Percentiles rank a stretch among this genome's conserved stretches.
phyloP scores from a whole-genome alignment of 2,888 invertebrate genomes.

The Pseudeuparius sepicola region DNA sequence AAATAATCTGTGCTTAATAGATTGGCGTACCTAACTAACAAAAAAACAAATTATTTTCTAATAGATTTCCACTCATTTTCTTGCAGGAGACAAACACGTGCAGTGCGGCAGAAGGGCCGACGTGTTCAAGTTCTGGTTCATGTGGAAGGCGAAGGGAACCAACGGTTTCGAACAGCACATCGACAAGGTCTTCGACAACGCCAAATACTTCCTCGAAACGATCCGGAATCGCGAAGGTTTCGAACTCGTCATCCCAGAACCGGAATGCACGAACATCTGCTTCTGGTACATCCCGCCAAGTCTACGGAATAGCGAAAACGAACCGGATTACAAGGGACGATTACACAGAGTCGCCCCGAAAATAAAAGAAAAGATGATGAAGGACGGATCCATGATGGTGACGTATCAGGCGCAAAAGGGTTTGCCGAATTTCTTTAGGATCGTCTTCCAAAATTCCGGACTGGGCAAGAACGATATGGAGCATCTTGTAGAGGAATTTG shows the following conservation, averaged over 20 bases:
- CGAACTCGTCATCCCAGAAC: slow-evolving; percentile 60
- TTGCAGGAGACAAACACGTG: slow-evolving; percentile 78
- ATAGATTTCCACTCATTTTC: too few species aligned
- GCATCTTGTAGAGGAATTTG: slow-evolving; percentile 81
- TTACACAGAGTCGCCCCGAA: slow-evolving; percentile 79
- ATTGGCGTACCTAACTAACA: too few species aligned
- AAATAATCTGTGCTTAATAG: too few species aligned
- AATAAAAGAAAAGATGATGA: slow-evolving; percentile 93
- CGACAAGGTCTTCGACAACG: slow-evolving; percentile 66
- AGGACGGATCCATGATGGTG: slow-evolving; percentile 89
- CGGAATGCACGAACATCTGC: slow-evolving; percentile 90
- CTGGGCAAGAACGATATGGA: slow-evolving; percentile 74
- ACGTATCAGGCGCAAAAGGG: slow-evolving; percentile 86
- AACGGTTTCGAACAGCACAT: slow-evolving; percentile 68
- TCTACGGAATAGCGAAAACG: slow-evolving; percentile 42
- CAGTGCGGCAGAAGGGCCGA: slow-evolving; percentile 95
- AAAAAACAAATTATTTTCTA: too few species aligned
- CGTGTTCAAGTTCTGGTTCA: slow-evolving; percentile 94
- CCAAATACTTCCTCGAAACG: slow-evolving; percentile 57
- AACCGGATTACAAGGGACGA: slow-evolving; percentile 47
- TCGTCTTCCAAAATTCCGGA: slow-evolving; percentile 86
- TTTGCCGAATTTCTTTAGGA: slow-evolving; percentile 88
- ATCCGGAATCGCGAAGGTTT: slow-evolving; percentile 63
- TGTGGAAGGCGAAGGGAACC: slow-evolving; percentile 94
- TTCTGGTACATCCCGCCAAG: slow-evolving; percentile 86